These are phyloP conservation scores for Coryphaenoides rupestris DNA, from an alignment of 2,113 vertebrate species.

Conservation along the genomic window DNA sequence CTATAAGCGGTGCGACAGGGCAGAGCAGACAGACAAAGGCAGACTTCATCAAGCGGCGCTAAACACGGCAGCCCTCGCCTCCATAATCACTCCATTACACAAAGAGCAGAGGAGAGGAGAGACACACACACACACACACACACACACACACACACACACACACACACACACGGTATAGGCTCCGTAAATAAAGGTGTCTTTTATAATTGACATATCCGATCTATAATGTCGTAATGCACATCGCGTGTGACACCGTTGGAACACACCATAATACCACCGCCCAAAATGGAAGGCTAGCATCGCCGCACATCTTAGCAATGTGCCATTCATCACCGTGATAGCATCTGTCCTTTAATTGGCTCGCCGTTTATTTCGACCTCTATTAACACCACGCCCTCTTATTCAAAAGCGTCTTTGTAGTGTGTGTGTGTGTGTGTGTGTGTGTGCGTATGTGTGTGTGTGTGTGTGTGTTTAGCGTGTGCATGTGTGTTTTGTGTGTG, in stretches of 20 bases:
- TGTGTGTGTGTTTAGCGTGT: not conserved
- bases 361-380: no score
- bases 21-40: constrained; percentile 75
- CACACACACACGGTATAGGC: constrained; percentile 7
- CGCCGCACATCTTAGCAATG: no score
- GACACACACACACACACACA: constrained; percentile 22
- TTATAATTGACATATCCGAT: constrained; percentile 53
- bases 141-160: not conserved
- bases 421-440: no score
- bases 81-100: constrained; percentile 75
- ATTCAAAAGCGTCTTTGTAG: no score
- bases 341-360: no score
- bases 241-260: no score
- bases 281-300: no score
- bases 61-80: constrained; percentile 73
- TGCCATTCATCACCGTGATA: no score
- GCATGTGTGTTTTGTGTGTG: constrained; percentile 13
- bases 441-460: no score
- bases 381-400: no score
- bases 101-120: constrained; percentile 50
- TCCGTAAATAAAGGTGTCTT: constrained; percentile 61
- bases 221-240: not conserved
- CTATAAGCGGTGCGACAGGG: constrained; percentile 78
- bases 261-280: no score
- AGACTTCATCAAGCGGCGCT: constrained; percentile 77